A percentile compares a stretch with the other conserved stretches of the same genome.
Conservation (phyloP, 2,113 vertebrate genomes). For the Megaptera novaeangliae region DNA sequence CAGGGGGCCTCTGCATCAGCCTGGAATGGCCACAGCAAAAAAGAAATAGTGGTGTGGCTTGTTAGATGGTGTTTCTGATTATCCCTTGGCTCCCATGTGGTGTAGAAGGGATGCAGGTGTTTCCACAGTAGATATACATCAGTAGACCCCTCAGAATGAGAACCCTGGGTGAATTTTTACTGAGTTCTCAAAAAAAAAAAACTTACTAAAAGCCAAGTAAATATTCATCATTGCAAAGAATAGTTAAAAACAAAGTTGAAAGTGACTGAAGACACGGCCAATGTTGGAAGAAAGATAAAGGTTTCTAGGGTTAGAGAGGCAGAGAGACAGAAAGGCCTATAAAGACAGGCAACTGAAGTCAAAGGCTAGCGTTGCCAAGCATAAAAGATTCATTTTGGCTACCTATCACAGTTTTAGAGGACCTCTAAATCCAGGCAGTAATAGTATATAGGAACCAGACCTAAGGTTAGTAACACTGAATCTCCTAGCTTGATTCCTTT, state of each 20-base stretch:
- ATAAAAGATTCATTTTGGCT: background rate
- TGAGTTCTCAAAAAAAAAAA: background rate
- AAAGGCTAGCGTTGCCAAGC: background rate
- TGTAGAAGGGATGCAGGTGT: background rate
- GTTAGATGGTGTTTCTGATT: background rate
- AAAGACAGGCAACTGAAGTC: background rate
- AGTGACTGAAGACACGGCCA: background rate
- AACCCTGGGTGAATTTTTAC: background rate
- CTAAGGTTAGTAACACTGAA: background rate
- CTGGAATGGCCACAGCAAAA: background rate
- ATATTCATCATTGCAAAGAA: constrained; percentile 1
- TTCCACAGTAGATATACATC: background rate
- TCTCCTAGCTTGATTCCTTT: background rate
- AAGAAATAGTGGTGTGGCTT: background rate
- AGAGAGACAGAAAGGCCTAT: background rate
- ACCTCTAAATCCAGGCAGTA: background rate
- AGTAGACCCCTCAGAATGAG: background rate
- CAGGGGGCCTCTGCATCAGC: background rate
- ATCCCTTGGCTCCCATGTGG: background rate
- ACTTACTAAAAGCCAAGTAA: background rate
- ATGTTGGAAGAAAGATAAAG: background rate
- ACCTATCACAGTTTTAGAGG: background rate
- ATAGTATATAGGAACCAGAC: background rate
- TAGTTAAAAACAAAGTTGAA: background rate
- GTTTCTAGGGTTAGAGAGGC: background rate